Percentiles rank a stretch among this genome's conserved stretches.
These are phyloP conservation scores for Cryptocheilus praepositus DNA, from an alignment of 2,888 invertebrate genomes.

Conservation along the genomic window DNA sequence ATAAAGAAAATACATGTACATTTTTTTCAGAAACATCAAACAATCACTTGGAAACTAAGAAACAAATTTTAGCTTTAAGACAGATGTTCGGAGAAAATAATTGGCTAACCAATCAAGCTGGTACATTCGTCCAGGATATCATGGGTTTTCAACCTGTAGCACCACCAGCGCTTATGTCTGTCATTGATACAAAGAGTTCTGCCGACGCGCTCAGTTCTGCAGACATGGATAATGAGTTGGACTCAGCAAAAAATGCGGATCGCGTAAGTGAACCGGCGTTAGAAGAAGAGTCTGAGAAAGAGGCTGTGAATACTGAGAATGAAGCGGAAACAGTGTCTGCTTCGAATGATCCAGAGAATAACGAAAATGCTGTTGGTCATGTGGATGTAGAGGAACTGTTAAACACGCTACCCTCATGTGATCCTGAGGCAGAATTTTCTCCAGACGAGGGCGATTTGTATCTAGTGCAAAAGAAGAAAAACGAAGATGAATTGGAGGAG, in stretches of 20 bases:
- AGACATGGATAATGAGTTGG: background rate
- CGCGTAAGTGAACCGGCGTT: background rate
- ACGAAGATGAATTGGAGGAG: slow-evolving; percentile 68
- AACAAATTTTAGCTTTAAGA: slow-evolving; percentile 78
- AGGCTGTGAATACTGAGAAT: slow-evolving; percentile 6
- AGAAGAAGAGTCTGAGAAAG: slow-evolving; percentile 6
- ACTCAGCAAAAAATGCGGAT: slow-evolving; percentile 12
- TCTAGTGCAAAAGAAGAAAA: slow-evolving; percentile 72
- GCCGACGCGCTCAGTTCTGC: slow-evolving; percentile 8
- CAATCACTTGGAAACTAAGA: slow-evolving; percentile 79
- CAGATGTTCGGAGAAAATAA: slow-evolving; percentile 78
- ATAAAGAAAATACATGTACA: no score
- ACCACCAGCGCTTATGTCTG: slow-evolving; percentile 48
- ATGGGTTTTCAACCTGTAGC: slow-evolving; percentile 75
- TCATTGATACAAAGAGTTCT: slow-evolving; percentile 42
- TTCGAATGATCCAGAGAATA: background rate
- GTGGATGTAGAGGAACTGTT: slow-evolving; percentile 17
- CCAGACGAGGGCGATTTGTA: slow-evolving; percentile 68
- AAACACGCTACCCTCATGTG: slow-evolving; percentile 19
- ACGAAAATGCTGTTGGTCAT: slow-evolving; percentile 9
- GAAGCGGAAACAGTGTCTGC: slow-evolving; percentile 8
- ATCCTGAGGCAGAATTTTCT: slow-evolving; percentile 55
- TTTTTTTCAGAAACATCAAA: slow-evolving; percentile 64
- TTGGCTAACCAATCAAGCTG: slow-evolving; percentile 79
- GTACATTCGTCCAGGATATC: slow-evolving; percentile 77